phyloP scores from a whole-genome alignment of 2,888 invertebrate genomes.

The Orchesella flavescens region DNA sequence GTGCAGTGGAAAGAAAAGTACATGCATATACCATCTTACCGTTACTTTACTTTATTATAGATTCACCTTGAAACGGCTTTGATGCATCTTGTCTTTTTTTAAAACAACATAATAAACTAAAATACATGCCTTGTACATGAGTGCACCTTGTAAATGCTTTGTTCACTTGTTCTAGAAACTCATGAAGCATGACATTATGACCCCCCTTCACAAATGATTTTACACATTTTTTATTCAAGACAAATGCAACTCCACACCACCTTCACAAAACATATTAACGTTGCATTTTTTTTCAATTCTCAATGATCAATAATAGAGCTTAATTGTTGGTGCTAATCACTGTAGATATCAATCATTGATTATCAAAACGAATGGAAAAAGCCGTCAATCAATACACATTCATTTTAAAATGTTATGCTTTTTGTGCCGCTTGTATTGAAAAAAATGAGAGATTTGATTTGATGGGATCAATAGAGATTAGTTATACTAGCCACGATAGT shows the following conservation, averaged over 20 bases:
- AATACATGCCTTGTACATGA: not conserved
- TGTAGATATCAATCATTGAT: not conserved
- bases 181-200: constrained; percentile 30
- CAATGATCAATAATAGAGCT: not conserved
- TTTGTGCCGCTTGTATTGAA: too few species aligned
- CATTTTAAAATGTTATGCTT: too few species aligned
- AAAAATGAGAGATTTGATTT: too few species aligned
- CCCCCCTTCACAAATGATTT: not conserved
- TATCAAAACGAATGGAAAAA: not conserved
- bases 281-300: not conserved
- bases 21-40: not conserved
- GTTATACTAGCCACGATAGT: not conserved
- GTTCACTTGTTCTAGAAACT: constrained; percentile 1
- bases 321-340: constrained; percentile 6
- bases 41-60: not conserved
- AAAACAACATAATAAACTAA: not conserved
- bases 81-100: not conserved
- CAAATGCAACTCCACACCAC: not conserved
- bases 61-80: not conserved
- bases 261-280: too few species aligned
- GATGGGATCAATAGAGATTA: too few species aligned
- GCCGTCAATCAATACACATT: not conserved
- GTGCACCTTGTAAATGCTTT: not conserved
- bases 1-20: not conserved
- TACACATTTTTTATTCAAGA: not conserved